Conservation (phyloP, 1,140 invertebrate species). For the Parapsyche elsis region DNA sequence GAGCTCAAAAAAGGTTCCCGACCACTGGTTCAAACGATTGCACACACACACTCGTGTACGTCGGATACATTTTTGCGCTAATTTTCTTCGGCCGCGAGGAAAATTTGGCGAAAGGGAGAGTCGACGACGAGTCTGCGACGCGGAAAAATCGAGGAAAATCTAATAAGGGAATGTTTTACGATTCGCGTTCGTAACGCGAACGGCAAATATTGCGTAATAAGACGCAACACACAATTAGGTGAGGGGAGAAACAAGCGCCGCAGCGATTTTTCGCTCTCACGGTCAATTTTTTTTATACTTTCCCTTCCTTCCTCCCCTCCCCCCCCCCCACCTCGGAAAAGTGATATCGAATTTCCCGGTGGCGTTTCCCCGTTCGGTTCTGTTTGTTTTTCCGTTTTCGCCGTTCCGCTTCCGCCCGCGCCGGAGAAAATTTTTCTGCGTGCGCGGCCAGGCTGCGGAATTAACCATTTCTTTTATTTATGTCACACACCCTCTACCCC, state of each 20-base stretch:
- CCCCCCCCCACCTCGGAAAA: not conserved
- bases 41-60: too few relatives aligned
- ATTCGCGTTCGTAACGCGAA: constrained; percentile 5
- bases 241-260: not conserved
- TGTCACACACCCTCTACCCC: not conserved
- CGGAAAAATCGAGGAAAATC: not conserved
- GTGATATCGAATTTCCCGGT: constrained; percentile 25
- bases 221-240: not conserved
- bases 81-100: too few relatives aligned
- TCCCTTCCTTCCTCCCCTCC: too few relatives aligned
- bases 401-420: constrained; percentile 8
- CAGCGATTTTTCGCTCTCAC: not conserved
- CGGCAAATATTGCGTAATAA: constrained; percentile 20
- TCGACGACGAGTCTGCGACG: not conserved
- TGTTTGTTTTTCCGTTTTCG: constrained; percentile 27
- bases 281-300: constrained; percentile 8
- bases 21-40: too few relatives aligned
- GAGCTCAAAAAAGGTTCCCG: too few relatives aligned
- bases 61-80: not conserved
- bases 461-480: constrained; percentile 34
- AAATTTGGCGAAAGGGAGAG: too few relatives aligned
- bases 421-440: constrained; percentile 1
- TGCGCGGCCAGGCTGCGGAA: not conserved
- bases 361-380: constrained; percentile 3
- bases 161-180: not conserved